Evolutionary conservation across 2,888 invertebrate genomes (phyloP), one percentile per base, ranked within the genome.

Genomic region (Chymomyza fuscimana): DNA sequence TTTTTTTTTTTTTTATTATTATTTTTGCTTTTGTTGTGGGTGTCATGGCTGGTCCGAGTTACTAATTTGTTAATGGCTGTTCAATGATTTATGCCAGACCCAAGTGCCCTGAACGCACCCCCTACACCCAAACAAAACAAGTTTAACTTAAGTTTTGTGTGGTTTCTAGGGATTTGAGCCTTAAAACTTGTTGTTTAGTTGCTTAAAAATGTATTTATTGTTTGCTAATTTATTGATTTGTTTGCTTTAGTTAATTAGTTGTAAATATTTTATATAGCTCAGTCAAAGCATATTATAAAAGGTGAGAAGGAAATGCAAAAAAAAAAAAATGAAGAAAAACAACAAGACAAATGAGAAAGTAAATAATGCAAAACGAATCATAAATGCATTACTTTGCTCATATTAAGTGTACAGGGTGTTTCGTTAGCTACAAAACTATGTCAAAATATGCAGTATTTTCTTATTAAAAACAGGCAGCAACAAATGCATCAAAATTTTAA

Each of bases 61-160:
- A 75, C 82, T 79, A 81, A 80, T 80, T 80, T 81, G 82, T 81
- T 81, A 80, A 80, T 80, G 82, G 80, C 75, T 75, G 71, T 73
- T 79, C 76, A 79, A 79, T 81, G 79, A 81, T 79, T 79, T 81
- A 79, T 79, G 76, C 76, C 67, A 69, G 65, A 16, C 62, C 64
- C 25, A 25, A 25, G 4, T 25, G 25, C 25, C 25, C 0, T 25
- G 4, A 25, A 25, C 4, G 2, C n/a, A 25, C 2, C 25, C 25
- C 25, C 25, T 25, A 25, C 3, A 25, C 25, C 25, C 25, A 25
- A 25, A 25, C 25, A 25, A 25, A 25, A 25, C 4, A n/a, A 56
- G n/a, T 65, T 10, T 36, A 22, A 56, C 16, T 62, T 67, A 77
- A 69, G 64, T n/a, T 12, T 46, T 46, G 12, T 46, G 12, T 46